Base-by-base conservation (phyloP, 2,113 vertebrate species). In the Chaetodon trifascialis region DNA sequence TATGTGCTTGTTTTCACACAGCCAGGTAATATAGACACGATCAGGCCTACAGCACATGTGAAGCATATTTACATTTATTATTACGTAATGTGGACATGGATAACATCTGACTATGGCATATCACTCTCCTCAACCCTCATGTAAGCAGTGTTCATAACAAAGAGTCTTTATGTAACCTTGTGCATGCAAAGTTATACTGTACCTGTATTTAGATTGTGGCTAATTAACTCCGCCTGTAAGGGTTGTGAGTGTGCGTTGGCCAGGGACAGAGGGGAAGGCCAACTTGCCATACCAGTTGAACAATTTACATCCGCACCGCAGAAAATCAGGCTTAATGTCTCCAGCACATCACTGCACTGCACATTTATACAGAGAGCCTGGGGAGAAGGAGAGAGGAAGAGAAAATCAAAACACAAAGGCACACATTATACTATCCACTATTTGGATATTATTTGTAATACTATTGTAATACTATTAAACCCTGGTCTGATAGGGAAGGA, bases 281-380 rank as follows among this genome's bases (percentile, higher is more conserved):
- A 94, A 51, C 73, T 90, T 0, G 95, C 91, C 88, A 97, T 94
- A 40, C 95, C 96, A 0, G 96, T 96, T 76, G 93, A 93, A 88
- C 97, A 97, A 93, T 87, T 96, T 47, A 96, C 96, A 66, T 96
- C 95, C 0, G 98, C 98, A 14, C 98, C 98, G 0, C 98, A 99
- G 93, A 98, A 99, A 58, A 99, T 92, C 78, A 99, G 95, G 0
- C 97, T 95, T 52, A 98, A 92, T 0, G 97, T 98, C 95, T 99
- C 98, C 0, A 96, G 95, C 88, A 99, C 93, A 93, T 99, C 98
- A 3, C 95, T 94, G 85, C 97, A 96, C 91, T 97, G 97, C 66
- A 97, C 97, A 0, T 97, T 96, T 0, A 91, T 96, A 83, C 97
- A 98, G 62, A 99, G 92, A 19, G 97, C 98, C 98, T 99, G 59